These are phyloP conservation scores for Notarius quadriscutis DNA, from an alignment of 2,113 vertebrate species.

Conservation along the genomic window DNA sequence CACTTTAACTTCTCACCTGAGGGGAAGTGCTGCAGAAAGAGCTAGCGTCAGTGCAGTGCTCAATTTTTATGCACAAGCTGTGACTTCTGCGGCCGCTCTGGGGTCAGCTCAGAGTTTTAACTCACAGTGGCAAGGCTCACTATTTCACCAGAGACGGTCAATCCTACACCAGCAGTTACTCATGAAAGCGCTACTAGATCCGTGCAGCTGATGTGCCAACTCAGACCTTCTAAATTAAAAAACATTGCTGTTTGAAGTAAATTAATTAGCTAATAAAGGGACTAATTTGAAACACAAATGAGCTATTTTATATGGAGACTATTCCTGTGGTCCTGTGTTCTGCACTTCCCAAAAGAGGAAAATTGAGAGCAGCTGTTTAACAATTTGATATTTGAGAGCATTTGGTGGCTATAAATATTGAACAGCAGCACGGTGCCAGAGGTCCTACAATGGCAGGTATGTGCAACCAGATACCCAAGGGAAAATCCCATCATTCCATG, in stretches of 20 bases:
- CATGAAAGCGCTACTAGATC: neutral
- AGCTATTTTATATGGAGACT: slow-evolving; percentile 39
- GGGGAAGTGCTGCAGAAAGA: slow-evolving; percentile 44
- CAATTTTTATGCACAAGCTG: slow-evolving; percentile 41
- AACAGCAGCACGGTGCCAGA: slow-evolving; percentile 50
- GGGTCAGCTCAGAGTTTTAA: slow-evolving; percentile 23
- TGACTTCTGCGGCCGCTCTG: slow-evolving; percentile 30
- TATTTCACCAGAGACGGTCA: slow-evolving; percentile 5
- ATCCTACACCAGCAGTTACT: slow-evolving; percentile 1
- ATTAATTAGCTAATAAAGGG: slow-evolving; percentile 41
- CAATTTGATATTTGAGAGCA: slow-evolving; percentile 56
- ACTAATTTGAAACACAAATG: slow-evolving; percentile 39
- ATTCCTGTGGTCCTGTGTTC: slow-evolving; percentile 18
- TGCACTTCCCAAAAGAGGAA: slow-evolving; percentile 43
- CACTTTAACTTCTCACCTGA: slow-evolving; percentile 51
- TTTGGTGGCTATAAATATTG: slow-evolving; percentile 57
- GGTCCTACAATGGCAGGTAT: slow-evolving; percentile 56
- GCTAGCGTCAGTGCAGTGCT: slow-evolving; percentile 22
- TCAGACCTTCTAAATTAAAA: neutral
- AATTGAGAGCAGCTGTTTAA: slow-evolving; percentile 54
- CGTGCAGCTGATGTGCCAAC: neutral
- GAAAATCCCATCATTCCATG: slow-evolving; percentile 49
- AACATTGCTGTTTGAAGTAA: slow-evolving; percentile 13
- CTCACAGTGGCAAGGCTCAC: neutral
- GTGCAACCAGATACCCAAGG: slow-evolving; percentile 53